Percentiles rank a stretch among this genome's conserved stretches.
These are phyloP conservation scores for Formica exsecta DNA, from an alignment of 1,140 invertebrate genomes.

Conservation along the genomic window DNA sequence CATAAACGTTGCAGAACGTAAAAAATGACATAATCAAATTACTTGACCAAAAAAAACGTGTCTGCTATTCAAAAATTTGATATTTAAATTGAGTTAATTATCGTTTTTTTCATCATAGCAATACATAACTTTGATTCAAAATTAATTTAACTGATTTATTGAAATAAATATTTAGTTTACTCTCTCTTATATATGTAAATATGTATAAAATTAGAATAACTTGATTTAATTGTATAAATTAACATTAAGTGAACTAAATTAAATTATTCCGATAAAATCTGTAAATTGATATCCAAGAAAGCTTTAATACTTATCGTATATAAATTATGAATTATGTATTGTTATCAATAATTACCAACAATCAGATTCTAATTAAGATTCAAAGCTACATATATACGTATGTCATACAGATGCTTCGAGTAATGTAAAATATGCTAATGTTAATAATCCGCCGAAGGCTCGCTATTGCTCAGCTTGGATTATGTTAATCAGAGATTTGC, in stretches of 20 bases:
- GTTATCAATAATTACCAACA: neutral
- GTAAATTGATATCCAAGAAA: slow-evolving; percentile 13
- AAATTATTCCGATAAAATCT: neutral
- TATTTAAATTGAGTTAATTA: slow-evolving; percentile 23
- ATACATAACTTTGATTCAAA: neutral
- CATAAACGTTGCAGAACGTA: neutral
- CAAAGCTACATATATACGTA: neutral
- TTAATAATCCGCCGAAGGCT: slow-evolving; percentile 26
- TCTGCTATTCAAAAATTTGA: no score
- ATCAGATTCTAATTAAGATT: slow-evolving; percentile 23
- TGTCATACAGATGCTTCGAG: neutral
- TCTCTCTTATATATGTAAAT: neutral
- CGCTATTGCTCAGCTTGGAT: slow-evolving; percentile 1
- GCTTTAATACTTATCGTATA: slow-evolving; percentile 3
- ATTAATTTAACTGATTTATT: neutral
- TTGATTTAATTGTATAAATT: neutral
- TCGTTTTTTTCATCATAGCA: neutral
- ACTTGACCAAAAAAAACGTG: no score
- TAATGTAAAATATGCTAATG: neutral
- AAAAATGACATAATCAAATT: neutral
- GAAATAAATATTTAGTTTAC: neutral
- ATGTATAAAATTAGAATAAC: neutral
- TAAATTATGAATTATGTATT: neutral
- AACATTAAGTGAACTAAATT: neutral
- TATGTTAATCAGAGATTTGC: slow-evolving; percentile 41